These are phyloP conservation scores for Aulostomus chinensis DNA, from an alignment of 2,797 vertebrate genomes.

Conservation along the genomic window DNA sequence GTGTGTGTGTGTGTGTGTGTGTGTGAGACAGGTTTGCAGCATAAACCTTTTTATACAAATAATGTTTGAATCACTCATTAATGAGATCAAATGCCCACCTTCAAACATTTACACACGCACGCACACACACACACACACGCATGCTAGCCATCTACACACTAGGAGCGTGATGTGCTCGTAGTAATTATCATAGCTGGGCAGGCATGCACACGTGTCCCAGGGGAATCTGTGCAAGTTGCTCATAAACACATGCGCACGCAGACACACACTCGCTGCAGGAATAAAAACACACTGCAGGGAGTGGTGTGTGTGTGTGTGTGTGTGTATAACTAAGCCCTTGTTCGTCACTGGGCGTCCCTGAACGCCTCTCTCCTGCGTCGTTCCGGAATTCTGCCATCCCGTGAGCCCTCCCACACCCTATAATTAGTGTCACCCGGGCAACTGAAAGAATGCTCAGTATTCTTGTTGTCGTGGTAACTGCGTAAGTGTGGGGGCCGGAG, in stretches of 20 bases:
- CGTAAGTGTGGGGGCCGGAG: constrained; percentile 57
- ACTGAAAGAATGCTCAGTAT: constrained; percentile 77
- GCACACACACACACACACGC: constrained; percentile 22
- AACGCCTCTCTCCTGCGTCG: constrained; percentile 57
- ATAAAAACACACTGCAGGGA: constrained; percentile 41
- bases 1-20: constrained; percentile 5
- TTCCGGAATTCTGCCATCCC: constrained; percentile 69
- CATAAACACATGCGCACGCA: constrained; percentile 63
- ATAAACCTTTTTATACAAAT: constrained; percentile 25
- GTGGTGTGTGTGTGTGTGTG: constrained; percentile 57
- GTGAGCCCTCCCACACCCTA: constrained; percentile 75
- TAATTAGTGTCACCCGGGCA: constrained; percentile 75
- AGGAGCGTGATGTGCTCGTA: constrained; percentile 38
- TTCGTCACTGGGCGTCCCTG: constrained; percentile 73
- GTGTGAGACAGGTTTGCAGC: constrained; percentile 21
- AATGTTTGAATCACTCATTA: constrained; percentile 17
- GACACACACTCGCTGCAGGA: constrained; percentile 6
- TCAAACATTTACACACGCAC: constrained; percentile 17
- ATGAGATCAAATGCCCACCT: too few relatives aligned
- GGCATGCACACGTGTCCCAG: constrained; percentile 68
- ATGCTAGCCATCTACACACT: constrained; percentile 33
- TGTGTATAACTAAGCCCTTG: constrained; percentile 68
- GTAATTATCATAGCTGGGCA: constrained; percentile 70
- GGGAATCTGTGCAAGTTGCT: constrained; percentile 62
- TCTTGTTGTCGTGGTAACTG: constrained; percentile 66